Evolutionary conservation across 2,113 vertebrate species (phyloP).

Genomic region (Vombatus ursinus): DNA sequence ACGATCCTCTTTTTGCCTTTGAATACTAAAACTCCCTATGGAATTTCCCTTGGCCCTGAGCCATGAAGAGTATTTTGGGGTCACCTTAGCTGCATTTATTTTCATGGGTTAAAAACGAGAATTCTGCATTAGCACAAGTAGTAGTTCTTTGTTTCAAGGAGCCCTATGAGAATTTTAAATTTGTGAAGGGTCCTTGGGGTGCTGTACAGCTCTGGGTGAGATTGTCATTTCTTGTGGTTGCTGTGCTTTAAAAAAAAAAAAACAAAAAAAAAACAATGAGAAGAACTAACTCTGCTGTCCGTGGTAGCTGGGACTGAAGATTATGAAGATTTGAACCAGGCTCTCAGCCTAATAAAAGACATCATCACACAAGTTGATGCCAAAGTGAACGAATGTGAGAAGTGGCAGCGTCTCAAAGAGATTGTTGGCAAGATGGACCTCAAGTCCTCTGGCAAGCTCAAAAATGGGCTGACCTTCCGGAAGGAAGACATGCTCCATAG

Average conservation of each 20-base stretch:
- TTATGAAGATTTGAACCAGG: conserved; percentile 87
- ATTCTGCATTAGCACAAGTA: neutral
- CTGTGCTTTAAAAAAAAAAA: neutral
- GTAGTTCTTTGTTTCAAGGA: neutral
- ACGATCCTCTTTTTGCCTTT: neutral
- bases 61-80: neutral
- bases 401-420: conserved; percentile 89
- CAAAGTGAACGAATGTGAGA: conserved; percentile 90
- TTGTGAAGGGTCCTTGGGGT: neutral
- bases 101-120: neutral
- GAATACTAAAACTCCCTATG: neutral
- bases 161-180: neutral
- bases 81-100: neutral
- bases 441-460: conserved; percentile 91
- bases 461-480: conserved; percentile 91
- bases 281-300: conserved; percentile 24
- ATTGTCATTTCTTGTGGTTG: neutral
- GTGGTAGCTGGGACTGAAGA: conserved; percentile 89
- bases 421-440: conserved; percentile 91
- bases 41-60: neutral
- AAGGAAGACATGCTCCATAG: conserved; percentile 90
- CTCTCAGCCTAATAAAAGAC: conserved; percentile 90
- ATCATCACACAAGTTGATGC: conserved; percentile 92
- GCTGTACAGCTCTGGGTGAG: neutral
- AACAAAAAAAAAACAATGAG: neutral